A percentile compares a stretch with the other conserved stretches of the same genome.
Evolutionary conservation across 2,797 vertebrate species (phyloP).

Genomic region (Lacerta viridis): DNA sequence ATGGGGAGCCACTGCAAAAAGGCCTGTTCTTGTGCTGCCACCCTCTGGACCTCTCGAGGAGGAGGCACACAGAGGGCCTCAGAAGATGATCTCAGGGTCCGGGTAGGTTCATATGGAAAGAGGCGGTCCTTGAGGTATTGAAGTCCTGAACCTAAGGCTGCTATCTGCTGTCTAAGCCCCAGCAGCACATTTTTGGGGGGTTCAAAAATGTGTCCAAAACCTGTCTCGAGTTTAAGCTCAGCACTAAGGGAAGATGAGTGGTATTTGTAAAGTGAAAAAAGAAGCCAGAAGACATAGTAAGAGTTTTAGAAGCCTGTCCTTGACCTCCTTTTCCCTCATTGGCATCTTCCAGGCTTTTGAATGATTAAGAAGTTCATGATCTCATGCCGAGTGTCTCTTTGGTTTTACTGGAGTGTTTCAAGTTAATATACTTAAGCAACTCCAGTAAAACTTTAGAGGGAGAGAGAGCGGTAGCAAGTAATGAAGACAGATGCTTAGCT

Average conservation of each 20-base stretch:
- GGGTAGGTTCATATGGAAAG: no score
- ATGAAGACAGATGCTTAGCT: background rate
- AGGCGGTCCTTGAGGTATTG: no score
- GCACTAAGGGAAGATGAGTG: background rate
- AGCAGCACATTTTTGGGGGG: background rate
- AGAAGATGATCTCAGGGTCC: no score
- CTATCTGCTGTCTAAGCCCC: background rate
- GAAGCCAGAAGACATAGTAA: no score
- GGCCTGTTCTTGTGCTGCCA: no score
- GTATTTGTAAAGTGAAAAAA: background rate
- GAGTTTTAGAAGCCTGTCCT: background rate
- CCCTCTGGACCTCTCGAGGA: no score
- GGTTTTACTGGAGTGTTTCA: slow-evolving; percentile 10
- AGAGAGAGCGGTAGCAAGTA: background rate
- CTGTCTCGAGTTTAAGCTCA: background rate
- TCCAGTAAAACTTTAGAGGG: slow-evolving; percentile 30
- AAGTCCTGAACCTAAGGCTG: background rate
- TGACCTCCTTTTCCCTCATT: background rate
- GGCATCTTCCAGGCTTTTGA: background rate
- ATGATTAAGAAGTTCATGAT: slow-evolving; percentile 24
- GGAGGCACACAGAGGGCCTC: no score
- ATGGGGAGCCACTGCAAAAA: no score
- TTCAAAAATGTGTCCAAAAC: background rate
- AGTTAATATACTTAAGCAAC: slow-evolving; percentile 32
- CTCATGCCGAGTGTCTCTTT: background rate